phyloP scores from a whole-genome alignment of 2,888 invertebrate genomes.

The Nemapogon koenigi region DNA sequence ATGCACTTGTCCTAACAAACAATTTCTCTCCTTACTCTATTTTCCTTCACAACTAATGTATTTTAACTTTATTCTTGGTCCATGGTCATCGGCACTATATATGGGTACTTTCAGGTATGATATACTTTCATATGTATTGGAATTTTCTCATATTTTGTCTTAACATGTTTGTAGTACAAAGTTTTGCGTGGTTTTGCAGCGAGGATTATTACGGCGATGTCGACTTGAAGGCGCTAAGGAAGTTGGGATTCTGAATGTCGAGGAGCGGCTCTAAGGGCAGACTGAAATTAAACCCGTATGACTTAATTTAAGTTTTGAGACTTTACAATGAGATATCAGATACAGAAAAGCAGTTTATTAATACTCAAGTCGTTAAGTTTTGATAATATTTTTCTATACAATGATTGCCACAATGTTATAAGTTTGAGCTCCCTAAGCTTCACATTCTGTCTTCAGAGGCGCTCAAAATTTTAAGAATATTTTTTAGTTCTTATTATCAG shows the following conservation, averaged over 20 bases:
- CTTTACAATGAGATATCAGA: too few relatives aligned
- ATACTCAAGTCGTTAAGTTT: too few relatives aligned
- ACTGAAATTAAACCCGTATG: conserved; percentile 48
- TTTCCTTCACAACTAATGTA: conserved; percentile 1
- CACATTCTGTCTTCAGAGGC: conserved; percentile 47
- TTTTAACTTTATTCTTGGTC: conserved; percentile 1
- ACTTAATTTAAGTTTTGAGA: too few relatives aligned
- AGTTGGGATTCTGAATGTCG: conserved; percentile 74
- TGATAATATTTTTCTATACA: too few relatives aligned
- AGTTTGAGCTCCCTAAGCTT: background rate
- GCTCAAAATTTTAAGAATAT: conserved; percentile 23
- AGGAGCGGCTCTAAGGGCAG: conserved; percentile 57
- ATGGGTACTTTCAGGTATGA: conserved; percentile 6
- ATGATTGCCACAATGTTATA: too few relatives aligned
- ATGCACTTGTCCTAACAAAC: conserved; percentile 8
- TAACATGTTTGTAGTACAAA: background rate
- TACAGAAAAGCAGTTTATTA: too few relatives aligned
- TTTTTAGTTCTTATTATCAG: background rate
- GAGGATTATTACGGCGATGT: conserved; percentile 94
- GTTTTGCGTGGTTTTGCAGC: conserved; percentile 53
- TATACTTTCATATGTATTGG: conserved; percentile 1
- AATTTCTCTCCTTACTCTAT: background rate
- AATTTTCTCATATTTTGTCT: background rate
- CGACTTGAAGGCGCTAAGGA: conserved; percentile 86
- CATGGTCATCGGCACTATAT: background rate